phyloP scores from a whole-genome alignment of 2,888 invertebrate genomes.

The Dasypogon diadema region DNA sequence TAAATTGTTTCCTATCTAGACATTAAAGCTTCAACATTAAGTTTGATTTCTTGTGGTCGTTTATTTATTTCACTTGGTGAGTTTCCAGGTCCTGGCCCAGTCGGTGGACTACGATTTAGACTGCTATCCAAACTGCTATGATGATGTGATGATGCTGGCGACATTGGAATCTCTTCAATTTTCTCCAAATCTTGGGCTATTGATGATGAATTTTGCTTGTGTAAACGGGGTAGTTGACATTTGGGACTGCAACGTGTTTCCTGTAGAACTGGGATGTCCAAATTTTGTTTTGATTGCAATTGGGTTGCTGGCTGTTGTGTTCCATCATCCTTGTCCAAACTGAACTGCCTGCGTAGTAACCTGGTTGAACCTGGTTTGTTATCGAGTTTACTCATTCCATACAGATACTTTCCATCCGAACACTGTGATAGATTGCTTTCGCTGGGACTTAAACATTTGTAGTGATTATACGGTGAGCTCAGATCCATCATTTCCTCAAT shows the following conservation, averaged over 20 bases:
- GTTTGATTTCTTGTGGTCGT: conserved; percentile 62
- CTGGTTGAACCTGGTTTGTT: conserved; percentile 69
- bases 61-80: conserved; percentile 50
- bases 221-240: conserved; percentile 65
- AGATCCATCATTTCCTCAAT: conserved; percentile 72
- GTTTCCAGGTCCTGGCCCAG: conserved; percentile 51
- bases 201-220: conserved; percentile 78
- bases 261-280: conserved; percentile 66
- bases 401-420: conserved; percentile 66
- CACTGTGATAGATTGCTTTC: conserved; percentile 69
- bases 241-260: conserved; percentile 65
- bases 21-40: conserved; percentile 64
- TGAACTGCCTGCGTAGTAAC: conserved; percentile 76
- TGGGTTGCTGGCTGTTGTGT: conserved; percentile 59
- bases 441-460: conserved; percentile 78
- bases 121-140: conserved; percentile 67
- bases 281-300: conserved; percentile 58
- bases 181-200: conserved; percentile 77
- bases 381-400: conserved; percentile 60
- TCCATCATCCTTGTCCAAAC: conserved; percentile 77
- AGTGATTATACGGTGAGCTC: conserved; percentile 81
- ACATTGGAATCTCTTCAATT: conserved; percentile 76
- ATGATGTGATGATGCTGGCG: conserved; percentile 69
- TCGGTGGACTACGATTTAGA: conserved; percentile 67
- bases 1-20: conserved; percentile 67